Evolutionary conservation across 2,113 vertebrate species (phyloP), one percentile per base, ranked within the genome.

Genomic region (Macquaria australasica): DNA sequence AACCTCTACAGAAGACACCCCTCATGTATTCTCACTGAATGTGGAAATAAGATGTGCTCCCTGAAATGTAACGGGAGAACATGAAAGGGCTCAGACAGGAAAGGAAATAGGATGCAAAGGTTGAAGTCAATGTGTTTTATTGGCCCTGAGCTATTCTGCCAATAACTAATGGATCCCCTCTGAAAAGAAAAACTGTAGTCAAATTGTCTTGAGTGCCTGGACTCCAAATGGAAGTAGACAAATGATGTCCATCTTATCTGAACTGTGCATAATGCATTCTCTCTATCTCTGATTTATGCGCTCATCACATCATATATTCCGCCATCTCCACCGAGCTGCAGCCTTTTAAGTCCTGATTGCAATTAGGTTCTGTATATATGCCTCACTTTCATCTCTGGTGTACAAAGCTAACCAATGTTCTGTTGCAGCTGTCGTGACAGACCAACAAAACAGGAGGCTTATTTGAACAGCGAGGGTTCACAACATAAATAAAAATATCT

Each of bases 171-270:
- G 87, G 78, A 87, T 77, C 73, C 77, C 77, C 81, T 86, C 84
- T 62, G 77, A 90, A 79, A 77, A 86, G 82, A 89, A 93, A 88
- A 83, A 89, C 81, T 86, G 71, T 72, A 68, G 86, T 90, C 75
- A 87, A 89, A 92, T 90, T 90, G 91, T 86, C 73, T 71, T 87
- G 88, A 92, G 88, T 92, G 92, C 87, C 86, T 58, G 59, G 84
- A 86, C 87, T 90, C 81, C 69, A 89, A 91, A 94, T 93, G 88
- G 88, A 91, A 81, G 80, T 23, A 87, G 89, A 91, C 89, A 92
- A 87, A 93, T 78, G 86, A 86, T 85, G 86, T 89, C 84, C 88
- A 66, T 94, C 91, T 89, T 83, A 84, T 90, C 81, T 87, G 86
- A 73, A 79, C 81, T 78, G 84, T 79, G 86, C 87, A 90, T 93